A percentile compares a stretch with the other conserved stretches of the same genome.
Evolutionary conservation across 2,797 vertebrate species (phyloP).

Genomic region (Myotis planiceps): DNA sequence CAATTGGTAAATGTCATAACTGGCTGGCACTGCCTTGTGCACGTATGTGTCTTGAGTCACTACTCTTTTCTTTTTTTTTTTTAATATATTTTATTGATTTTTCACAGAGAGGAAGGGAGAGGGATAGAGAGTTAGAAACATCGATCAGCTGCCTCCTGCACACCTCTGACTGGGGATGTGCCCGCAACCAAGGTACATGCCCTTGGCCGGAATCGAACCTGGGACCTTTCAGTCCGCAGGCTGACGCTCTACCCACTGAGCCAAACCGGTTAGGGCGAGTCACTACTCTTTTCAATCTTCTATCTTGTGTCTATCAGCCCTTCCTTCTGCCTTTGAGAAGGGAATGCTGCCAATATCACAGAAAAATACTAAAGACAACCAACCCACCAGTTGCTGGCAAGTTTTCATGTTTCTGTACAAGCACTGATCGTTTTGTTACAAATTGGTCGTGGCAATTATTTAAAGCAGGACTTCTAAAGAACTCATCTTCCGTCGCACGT

Average conservation of each 20-base stretch:
- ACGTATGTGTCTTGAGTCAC: background rate
- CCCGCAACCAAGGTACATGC: too few relatives aligned
- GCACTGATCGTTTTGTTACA: background rate
- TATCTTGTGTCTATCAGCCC: background rate
- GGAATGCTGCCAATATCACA: background rate
- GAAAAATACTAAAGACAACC: background rate
- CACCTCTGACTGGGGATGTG: too few relatives aligned
- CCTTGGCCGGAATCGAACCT: too few relatives aligned
- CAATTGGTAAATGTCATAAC: background rate
- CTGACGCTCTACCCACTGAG: too few relatives aligned
- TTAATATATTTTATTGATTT: too few relatives aligned
- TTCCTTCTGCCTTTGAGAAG: background rate
- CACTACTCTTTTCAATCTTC: background rate
- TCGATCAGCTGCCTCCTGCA: too few relatives aligned
- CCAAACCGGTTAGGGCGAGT: background rate
- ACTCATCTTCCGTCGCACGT: background rate
- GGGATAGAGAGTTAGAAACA: too few relatives aligned
- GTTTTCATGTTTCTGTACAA: background rate
- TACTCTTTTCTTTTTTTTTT: too few relatives aligned
- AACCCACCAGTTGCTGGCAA: rapidly evolving
- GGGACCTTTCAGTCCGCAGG: too few relatives aligned
- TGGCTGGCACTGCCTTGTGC: background rate
- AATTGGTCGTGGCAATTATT: background rate
- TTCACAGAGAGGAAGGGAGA: too few relatives aligned
- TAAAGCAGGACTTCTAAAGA: background rate